Base-by-base conservation (phyloP, 2,888 invertebrate species). In the Dryobota labecula region DNA sequence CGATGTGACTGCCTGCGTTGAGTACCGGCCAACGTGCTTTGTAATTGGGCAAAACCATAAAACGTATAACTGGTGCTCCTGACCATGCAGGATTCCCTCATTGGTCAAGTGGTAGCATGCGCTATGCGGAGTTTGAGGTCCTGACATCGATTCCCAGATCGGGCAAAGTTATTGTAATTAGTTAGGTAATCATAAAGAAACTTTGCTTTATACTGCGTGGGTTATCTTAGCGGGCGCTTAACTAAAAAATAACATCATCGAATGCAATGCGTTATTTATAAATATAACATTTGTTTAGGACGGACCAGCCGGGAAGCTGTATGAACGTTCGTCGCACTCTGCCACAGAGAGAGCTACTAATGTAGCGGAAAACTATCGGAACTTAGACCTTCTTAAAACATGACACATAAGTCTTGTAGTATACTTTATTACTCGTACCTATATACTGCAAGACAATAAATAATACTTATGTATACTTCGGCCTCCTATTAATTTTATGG, bases 191-290 rank as follows among this genome's bases (percentile, higher is more conserved):
- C 24, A 33, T 11, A 33, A 43, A 43, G 24, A 43, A n/a, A 27
- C 27, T 24, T 36, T 53, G 13, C 43, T 71, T 27, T 13, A 71
- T 43, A n/a, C 30, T 51, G 33, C 41, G 38, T 73, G 36, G 30
- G 24, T 30, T 38, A 2, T n/a, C n/a, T n/a, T 18, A 33, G 72
- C 18, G 36, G 9, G 27, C 30, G 27, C 30, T 27, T 27, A 27
- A 24, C 24, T 27, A 36, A 33, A 67, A 43, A 43, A 27, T 27
- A 18, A 38, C 30, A 20, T 47, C 45, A 47, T 47, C 11, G 36
- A 27, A 45, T 36, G n/a, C 65, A 66, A 47, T 47, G 27, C 24
- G 27, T 66, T 66, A 45, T 41, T n/a, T 13, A 57, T 27, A 13
- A 24, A 15, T 13, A 57, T 27, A 13, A 24, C 20, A 27, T n/a